These are phyloP conservation scores for Paramisgurnus dabryanus DNA, from an alignment of 2,113 vertebrate genomes.

Conservation along the genomic window DNA sequence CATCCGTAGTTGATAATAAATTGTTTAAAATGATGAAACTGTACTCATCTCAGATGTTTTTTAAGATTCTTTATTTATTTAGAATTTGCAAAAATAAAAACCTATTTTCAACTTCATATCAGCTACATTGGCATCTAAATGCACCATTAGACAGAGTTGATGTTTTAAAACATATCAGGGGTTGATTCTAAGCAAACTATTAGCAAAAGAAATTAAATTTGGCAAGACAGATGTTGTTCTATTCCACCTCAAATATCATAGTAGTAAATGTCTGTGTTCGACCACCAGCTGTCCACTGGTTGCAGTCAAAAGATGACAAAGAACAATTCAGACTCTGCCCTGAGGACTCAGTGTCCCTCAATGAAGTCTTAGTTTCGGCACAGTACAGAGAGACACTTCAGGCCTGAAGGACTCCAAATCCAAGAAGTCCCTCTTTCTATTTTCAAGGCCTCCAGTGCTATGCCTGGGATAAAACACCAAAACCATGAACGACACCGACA, in stretches of 20 bases:
- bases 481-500: neutral
- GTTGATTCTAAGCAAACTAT: neutral
- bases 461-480: neutral
- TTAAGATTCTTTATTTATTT: no score
- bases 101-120: no score
- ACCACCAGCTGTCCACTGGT: constrained; percentile 14
- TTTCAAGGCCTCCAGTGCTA: neutral
- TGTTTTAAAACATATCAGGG: no score
- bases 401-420: neutral
- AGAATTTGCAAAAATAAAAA: no score
- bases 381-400: constrained; percentile 46
- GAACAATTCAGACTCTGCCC: constrained; percentile 49
- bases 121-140: no score
- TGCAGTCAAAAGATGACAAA: constrained; percentile 64
- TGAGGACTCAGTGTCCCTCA: constrained; percentile 52
- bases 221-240: neutral
- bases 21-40: no score
- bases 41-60: no score
- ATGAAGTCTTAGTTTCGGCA: constrained; percentile 56
- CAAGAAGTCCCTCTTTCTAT: neutral
- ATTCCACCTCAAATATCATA: neutral
- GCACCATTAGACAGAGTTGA: no score
- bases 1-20: no score
- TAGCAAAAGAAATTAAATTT: neutral
- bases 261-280: neutral